Conservation (phyloP, 2,888 invertebrate genomes). For the Polymixis flavicincta region DNA sequence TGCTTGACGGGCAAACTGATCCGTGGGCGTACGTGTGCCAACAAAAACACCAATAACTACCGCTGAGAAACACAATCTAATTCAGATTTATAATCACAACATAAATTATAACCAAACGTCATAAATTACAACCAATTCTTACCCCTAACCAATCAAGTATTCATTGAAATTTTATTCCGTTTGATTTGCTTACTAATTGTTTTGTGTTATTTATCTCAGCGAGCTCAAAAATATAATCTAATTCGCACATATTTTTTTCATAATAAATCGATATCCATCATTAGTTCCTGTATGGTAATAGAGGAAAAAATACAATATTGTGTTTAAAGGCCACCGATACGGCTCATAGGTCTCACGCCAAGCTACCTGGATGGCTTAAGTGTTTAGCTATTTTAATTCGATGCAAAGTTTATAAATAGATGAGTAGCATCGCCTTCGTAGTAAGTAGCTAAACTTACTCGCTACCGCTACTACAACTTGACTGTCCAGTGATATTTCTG, state of each 20-base stretch:
- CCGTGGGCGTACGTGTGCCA: slow-evolving; percentile 71
- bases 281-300: slow-evolving; percentile 76
- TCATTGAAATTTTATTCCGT: slow-evolving; percentile 49
- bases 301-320: slow-evolving; percentile 70
- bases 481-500: slow-evolving; percentile 43
- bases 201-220: slow-evolving; percentile 52
- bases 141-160: slow-evolving; percentile 49
- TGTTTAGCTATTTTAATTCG: slow-evolving; percentile 72
- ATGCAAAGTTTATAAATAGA: slow-evolving; percentile 72
- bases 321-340: slow-evolving; percentile 76
- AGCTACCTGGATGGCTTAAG: slow-evolving; percentile 66
- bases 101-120: slow-evolving; percentile 18
- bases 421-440: slow-evolving; percentile 52
- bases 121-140: slow-evolving; percentile 34
- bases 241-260: slow-evolving; percentile 64
- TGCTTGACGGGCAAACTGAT: slow-evolving; percentile 65
- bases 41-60: slow-evolving; percentile 52
- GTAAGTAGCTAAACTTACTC: slow-evolving; percentile 44
- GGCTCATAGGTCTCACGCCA: slow-evolving; percentile 79
- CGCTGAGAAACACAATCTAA: slow-evolving; percentile 15
- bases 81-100: slow-evolving; percentile 22
- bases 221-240: slow-evolving; percentile 65
- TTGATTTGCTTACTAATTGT: slow-evolving; percentile 36
- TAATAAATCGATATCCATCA: slow-evolving; percentile 62
- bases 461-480: slow-evolving; percentile 47